These are phyloP conservation scores for Bufotes viridis DNA, from an alignment of 2,797 vertebrate genomes.

Conservation along the genomic window DNA sequence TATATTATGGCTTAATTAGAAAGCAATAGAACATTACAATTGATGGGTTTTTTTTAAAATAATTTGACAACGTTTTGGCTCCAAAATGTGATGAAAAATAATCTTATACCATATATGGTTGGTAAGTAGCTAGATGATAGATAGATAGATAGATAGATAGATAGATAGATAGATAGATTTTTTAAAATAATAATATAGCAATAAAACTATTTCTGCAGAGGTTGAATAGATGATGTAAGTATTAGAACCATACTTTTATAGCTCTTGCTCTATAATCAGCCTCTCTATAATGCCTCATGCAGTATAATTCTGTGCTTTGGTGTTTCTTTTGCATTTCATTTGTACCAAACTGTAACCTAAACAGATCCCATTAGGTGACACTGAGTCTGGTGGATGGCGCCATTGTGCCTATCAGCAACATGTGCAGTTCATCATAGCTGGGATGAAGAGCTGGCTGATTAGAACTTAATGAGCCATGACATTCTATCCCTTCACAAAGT, in stretches of 20 bases:
- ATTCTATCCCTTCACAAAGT: constrained; percentile 46
- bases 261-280: not conserved
- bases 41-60: too few relatives aligned
- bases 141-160: too few relatives aligned
- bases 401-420: constrained; percentile 32
- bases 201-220: not conserved
- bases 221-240: not conserved
- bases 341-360: constrained; percentile 32
- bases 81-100: too few relatives aligned
- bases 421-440: constrained; percentile 43
- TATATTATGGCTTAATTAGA: too few relatives aligned
- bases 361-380: constrained; percentile 29
- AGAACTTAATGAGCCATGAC: constrained; percentile 54
- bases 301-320: not conserved
- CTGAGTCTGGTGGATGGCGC: constrained; percentile 32
- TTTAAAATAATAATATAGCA: too few relatives aligned
- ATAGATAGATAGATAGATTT: too few relatives aligned
- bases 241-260: not conserved
- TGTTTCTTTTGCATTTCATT: not conserved
- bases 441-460: constrained; percentile 56
- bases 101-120: too few relatives aligned
- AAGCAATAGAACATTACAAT: too few relatives aligned
- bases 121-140: too few relatives aligned
- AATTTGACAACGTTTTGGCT: too few relatives aligned
- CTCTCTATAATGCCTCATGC: not conserved